Percentiles rank a stretch among this genome's conserved stretches.
Conservation (phyloP, 37 sponge, comb jelly and placozoan species). For the Aphrocallistes beatrix region DNA sequence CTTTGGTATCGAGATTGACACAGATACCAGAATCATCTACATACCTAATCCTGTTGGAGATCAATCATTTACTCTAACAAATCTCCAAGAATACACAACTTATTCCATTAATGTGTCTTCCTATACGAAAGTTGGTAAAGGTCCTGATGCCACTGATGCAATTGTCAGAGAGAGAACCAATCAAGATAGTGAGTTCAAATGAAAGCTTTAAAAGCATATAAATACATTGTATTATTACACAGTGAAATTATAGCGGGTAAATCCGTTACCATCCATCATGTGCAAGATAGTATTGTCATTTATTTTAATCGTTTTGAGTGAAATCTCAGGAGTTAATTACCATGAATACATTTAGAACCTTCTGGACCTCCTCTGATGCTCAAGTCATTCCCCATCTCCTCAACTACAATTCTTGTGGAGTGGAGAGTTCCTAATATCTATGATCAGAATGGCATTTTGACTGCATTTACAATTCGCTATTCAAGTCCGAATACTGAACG, state of each 20-base stretch:
- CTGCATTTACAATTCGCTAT: neutral
- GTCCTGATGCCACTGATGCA: slow-evolving; percentile 18
- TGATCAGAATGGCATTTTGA: neutral
- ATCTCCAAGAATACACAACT: neutral
- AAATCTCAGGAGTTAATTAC: no score
- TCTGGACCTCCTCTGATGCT: neutral
- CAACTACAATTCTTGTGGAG: neutral
- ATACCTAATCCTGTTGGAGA: neutral
- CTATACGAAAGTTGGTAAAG: neutral
- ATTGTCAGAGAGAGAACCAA: neutral
- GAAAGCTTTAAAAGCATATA: no score
- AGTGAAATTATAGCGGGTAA: no score
- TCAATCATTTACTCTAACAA: neutral
- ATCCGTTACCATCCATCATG: no score
- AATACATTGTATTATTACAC: no score
- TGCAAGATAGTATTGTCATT: neutral
- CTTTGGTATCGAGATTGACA: slow-evolving; percentile 7
- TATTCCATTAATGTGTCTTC: neutral
- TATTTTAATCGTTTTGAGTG: neutral
- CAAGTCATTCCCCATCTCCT: neutral
- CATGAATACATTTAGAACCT: neutral
- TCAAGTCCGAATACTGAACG: neutral
- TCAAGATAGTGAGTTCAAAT: neutral
- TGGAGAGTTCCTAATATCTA: neutral
- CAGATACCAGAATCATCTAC: neutral